Conservation (phyloP, 2,113 vertebrate genomes). For the Hylia prasina region DNA sequence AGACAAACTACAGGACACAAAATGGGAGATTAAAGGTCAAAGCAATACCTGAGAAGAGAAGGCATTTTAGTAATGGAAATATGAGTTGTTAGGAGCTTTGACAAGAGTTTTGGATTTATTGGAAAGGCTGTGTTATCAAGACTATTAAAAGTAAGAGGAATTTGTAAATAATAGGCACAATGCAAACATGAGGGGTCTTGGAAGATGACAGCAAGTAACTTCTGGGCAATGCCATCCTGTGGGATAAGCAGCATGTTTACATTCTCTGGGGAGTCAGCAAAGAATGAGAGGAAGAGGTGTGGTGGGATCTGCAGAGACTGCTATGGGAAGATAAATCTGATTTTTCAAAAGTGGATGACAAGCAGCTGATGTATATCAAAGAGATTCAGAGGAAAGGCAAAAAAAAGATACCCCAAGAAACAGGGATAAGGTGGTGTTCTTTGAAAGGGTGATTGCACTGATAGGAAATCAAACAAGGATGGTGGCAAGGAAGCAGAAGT, state of each 20-base stretch:
- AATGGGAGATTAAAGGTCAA: neutral
- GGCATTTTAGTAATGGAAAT: neutral
- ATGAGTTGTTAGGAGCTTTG: neutral
- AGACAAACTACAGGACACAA: neutral
- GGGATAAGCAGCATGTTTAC: neutral
- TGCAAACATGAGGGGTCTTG: neutral
- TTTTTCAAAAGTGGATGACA: neutral
- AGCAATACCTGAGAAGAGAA: neutral
- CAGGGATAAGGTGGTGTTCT: neutral
- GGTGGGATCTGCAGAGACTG: neutral
- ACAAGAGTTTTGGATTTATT: neutral
- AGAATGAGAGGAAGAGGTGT: slow-evolving; percentile 45
- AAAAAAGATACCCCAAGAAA: neutral
- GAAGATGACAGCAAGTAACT: neutral
- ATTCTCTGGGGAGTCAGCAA: neutral
- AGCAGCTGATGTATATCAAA: neutral
- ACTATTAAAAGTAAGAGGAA: neutral
- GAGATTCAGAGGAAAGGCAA: neutral
- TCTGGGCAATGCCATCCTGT: neutral
- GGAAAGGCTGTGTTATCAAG: neutral
- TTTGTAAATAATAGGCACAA: neutral
- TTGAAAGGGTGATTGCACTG: neutral
- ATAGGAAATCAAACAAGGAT: neutral
- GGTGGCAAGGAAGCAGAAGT: neutral
- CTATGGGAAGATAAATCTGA: neutral